Evolutionary conservation across 2,113 vertebrate genomes (phyloP).

Genomic region (Perca schrenkii): DNA sequence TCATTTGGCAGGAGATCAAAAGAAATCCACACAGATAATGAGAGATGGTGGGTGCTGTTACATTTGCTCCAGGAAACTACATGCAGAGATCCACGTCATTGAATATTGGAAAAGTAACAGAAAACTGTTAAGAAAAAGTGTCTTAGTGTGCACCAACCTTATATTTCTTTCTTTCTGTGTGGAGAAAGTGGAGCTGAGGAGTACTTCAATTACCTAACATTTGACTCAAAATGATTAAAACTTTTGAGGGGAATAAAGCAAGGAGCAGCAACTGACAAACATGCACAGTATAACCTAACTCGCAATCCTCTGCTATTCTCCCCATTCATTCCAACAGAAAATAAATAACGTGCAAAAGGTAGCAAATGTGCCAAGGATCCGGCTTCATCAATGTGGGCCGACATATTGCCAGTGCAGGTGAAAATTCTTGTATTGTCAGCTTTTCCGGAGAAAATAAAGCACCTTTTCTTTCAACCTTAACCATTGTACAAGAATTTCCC

Average conservation of each 20-base stretch:
- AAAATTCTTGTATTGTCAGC: not conserved
- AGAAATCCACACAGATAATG: conserved; percentile 50
- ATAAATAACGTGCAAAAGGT: not conserved
- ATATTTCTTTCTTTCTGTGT: not conserved
- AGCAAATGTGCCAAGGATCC: not conserved
- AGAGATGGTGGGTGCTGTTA: conserved; percentile 12
- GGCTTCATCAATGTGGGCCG: not conserved
- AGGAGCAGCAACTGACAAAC: not conserved
- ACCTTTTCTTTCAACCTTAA: not conserved
- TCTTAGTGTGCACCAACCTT: not conserved
- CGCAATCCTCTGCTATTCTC: not conserved
- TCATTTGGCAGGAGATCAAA: conserved; percentile 61
- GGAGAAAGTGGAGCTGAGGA: not conserved
- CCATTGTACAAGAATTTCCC: not conserved
- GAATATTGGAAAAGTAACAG: not conserved
- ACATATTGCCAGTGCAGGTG: not conserved
- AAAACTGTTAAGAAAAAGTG: not conserved
- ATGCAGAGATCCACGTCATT: conserved; percentile 20
- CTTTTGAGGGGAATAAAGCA: not conserved
- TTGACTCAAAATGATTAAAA: not conserved
- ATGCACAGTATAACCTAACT: not conserved
- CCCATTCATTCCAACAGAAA: not conserved
- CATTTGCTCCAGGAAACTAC: not conserved
- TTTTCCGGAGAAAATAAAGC: not conserved
- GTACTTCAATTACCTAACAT: not conserved